Percentiles rank a stretch among this genome's conserved stretches.
Conservation (phyloP, 2,113 vertebrate species). For the Cnemophilus loriae region DNA sequence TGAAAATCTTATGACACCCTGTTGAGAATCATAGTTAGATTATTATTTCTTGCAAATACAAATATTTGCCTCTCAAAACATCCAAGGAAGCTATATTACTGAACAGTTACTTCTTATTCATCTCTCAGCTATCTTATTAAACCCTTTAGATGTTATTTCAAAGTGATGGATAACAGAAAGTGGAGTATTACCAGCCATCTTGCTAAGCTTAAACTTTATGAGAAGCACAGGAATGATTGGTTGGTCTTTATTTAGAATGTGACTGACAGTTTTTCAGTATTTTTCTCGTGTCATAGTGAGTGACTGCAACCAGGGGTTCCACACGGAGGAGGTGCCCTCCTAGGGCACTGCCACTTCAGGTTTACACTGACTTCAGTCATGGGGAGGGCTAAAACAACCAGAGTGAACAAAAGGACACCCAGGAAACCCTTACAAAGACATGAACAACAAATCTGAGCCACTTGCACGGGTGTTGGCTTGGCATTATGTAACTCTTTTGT, state of each 20-base stretch:
- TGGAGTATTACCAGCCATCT: neutral
- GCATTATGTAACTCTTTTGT: neutral
- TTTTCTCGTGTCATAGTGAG: neutral
- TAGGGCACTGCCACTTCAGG: neutral
- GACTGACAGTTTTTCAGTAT: neutral
- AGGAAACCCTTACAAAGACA: neutral
- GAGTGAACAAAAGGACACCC: neutral
- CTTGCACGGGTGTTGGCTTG: neutral
- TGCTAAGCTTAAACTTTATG: neutral
- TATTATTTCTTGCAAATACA: conserved; percentile 69
- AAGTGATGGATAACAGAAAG: neutral
- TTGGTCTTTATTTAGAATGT: accelerated
- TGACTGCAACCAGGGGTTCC: neutral
- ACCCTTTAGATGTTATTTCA: conserved; percentile 40
- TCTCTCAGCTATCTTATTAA: conserved; percentile 41
- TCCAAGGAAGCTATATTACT: neutral
- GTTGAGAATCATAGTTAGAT: conserved; percentile 68
- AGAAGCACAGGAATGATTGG: neutral
- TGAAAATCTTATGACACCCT: conserved; percentile 68
- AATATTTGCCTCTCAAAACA: conserved; percentile 57
- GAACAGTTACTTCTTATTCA: conserved; percentile 21
- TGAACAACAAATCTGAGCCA: neutral
- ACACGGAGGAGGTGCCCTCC: neutral
- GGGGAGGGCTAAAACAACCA: neutral
- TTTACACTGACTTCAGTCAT: accelerated